Conservation (phyloP, 1,140 invertebrate genomes). For the Teleogryllus occipitalis region DNA sequence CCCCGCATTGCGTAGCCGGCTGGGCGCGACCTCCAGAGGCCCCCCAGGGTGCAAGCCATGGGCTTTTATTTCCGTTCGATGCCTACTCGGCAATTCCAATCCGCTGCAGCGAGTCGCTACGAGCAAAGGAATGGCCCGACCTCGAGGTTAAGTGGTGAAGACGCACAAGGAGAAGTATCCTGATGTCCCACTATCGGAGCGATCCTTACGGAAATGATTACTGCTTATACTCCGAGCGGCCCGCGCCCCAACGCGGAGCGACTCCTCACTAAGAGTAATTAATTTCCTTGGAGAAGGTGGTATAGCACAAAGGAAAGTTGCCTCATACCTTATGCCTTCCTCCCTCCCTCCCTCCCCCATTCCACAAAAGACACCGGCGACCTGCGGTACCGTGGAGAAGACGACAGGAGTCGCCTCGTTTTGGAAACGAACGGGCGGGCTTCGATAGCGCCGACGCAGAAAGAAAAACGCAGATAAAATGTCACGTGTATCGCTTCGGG, state of each 20-base stretch:
- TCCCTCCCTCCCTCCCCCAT: not conserved
- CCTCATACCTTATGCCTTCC: not conserved
- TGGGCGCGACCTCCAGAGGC: too few relatives aligned
- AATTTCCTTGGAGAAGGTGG: not conserved
- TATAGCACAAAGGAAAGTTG: not conserved
- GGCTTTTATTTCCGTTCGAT: too few relatives aligned
- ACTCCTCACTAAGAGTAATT: not conserved
- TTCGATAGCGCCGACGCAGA: too few relatives aligned
- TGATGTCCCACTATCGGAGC: not conserved
- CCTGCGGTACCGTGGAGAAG: not conserved
- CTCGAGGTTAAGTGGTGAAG: not conserved
- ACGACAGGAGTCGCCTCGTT: not conserved
- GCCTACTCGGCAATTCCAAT: too few relatives aligned
- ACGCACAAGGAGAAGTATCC: not conserved
- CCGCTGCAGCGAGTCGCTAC: too few relatives aligned
- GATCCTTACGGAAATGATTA: not conserved
- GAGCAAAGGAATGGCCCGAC: not conserved
- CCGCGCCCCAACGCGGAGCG: too few relatives aligned
- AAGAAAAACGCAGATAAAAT: not conserved
- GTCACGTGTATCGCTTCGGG: not conserved
- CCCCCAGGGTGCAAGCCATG: too few relatives aligned
- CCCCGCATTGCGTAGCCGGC: too few relatives aligned
- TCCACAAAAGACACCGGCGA: not conserved
- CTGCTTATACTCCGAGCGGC: too few relatives aligned
- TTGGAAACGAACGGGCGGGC: too few relatives aligned